Evolutionary conservation across 2,797 vertebrate genomes (phyloP), one percentile per base, ranked within the genome.

Genomic region (Menidia menidia): DNA sequence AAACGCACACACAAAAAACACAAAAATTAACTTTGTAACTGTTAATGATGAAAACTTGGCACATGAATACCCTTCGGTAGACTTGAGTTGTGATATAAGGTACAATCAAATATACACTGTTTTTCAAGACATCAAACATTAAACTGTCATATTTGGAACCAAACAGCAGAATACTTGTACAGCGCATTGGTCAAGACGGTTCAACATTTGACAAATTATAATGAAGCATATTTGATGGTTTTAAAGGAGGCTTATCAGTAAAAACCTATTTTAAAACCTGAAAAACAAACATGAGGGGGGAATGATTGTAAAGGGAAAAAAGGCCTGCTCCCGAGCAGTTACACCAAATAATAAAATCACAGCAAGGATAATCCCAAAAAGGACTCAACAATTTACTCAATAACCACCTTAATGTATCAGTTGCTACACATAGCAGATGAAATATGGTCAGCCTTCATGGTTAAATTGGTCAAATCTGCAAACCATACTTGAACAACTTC

Each of bases 261-360:
- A 41, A 2, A 43, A 52, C 59, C 0, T 57, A 1, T 55, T 62
- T 75, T 54, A 67, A 60, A 58, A 32, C 30, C 31, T 43, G 1
- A 64, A 47, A 74, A 69, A 53, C 3, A 8, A 68, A 59, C 75
- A 71, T 64, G 35, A 44, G 52, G 59, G 25, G 25, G 1, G 25
- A 25, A 25, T 25, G 25, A 25, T 25, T 25, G 25, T 25, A 25
- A 25, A 25, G 1, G 25, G 25, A 2, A 25, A 25, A 25, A 25
- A 25, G 7, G 10, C 35, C 35, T 39, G 35, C 35, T 7, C 6
- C 39, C 2, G 41, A 30, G 39, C 18, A 58, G 18, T 52, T 50
- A 50, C n/a, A 18, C 0, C 2, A 35, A 33, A 55, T 33, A 3
- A 35, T 32, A 16, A 6, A n/a, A 55, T 30, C 4, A 15, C 64